Percentiles rank a stretch among this genome's conserved stretches.
Evolutionary conservation across 2,113 vertebrate species (phyloP).

Genomic region (Lasiurus borealis): DNA sequence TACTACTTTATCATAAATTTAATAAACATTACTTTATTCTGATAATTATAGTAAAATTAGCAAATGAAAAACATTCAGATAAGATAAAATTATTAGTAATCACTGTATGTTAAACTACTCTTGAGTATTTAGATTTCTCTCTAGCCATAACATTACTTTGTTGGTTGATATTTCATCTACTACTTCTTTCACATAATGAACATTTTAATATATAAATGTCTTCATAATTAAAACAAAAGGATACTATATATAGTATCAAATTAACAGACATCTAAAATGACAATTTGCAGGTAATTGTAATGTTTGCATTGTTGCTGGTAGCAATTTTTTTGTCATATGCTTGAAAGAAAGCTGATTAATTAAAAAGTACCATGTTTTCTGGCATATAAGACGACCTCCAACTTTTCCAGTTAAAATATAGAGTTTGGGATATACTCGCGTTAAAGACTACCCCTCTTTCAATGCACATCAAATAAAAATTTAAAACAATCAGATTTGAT

Average conservation of each 20-base stretch:
- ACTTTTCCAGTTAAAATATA: too few relatives aligned
- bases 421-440: too few relatives aligned
- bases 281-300: background rate
- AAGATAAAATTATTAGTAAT: background rate
- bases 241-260: background rate
- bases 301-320: background rate
- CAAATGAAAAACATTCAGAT: background rate
- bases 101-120: background rate
- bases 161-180: background rate
- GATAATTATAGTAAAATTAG: slow-evolving; percentile 19
- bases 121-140: background rate
- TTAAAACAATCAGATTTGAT: too few relatives aligned
- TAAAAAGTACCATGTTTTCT: background rate
- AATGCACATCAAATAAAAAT: too few relatives aligned
- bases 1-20: background rate
- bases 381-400: too few relatives aligned
- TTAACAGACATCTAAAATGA: slow-evolving; percentile 5
- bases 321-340: background rate
- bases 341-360: background rate
- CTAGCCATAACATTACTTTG: background rate
- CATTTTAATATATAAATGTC: background rate
- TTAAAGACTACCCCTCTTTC: too few relatives aligned
- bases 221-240: background rate
- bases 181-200: background rate
- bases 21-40: slow-evolving; percentile 4